Base-by-base conservation (phyloP, 2,888 invertebrate genomes). In the Hyles lineata region DNA sequence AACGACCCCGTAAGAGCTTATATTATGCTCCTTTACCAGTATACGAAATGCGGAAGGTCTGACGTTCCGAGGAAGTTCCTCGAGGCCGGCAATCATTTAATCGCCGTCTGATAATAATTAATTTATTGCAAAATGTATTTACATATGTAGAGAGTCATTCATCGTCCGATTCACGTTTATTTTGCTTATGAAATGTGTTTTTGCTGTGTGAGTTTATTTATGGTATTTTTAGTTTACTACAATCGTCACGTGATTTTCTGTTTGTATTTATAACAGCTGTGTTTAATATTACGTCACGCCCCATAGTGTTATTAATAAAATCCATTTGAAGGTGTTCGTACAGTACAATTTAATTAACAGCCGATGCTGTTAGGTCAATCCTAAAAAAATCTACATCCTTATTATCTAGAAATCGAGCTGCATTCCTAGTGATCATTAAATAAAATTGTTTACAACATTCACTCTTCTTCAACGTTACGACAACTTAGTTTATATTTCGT, bases 401-500 rank as follows among this genome's bases (percentile, higher is more conserved):
- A 55, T 55, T 6, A 55, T 55, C 55, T n/a, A 5, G n/a, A n/a
- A 55, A 19, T 43, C 43, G 19, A 55, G 55, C 19, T 7, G n/a
- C 17, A 55, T n/a, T 55, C 55, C 0, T 6, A 55, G 6, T 55
- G 55, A 55, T 43, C n/a, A n/a, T 55, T 55, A 55, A 55, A 55
- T 55, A 55, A 6, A 55, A 55, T 19, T 55, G 55, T 55, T n/a
- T 43, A 43, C 4, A 21, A 63, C 21, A 67, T 23, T 21, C 43
- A 63, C 35, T 63, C n/a, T 8, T 67, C 67, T 17, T 15, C 43
- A 67, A 25, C 43, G 55, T 55, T 23, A 67, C 43, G 63, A n/a
- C 50, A 50, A 67, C 58, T 67, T 58, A 55, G 63, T 58, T 76
- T 67, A 70, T 50, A 72, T 76, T 78, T 72, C 76, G 61, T 73